A percentile compares a stretch with the other conserved stretches of the same genome.
Conservation (phyloP, 2,797 vertebrate genomes). For the Bradypodion pumilum region DNA sequence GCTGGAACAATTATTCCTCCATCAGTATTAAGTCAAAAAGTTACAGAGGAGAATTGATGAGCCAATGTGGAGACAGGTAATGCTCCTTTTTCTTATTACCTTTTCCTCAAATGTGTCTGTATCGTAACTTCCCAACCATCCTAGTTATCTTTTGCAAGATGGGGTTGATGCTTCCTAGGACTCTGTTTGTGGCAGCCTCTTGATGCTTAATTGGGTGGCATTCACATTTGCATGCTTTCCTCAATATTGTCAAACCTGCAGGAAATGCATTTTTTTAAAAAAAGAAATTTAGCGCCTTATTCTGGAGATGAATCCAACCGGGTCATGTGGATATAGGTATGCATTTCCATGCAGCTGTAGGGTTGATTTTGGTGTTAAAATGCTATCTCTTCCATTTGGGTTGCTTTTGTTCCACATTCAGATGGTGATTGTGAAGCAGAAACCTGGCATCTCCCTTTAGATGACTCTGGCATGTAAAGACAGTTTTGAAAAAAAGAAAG, state of each 20-base stretch:
- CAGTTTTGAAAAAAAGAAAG: background rate
- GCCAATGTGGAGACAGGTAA: conserved; percentile 60
- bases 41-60: conserved; percentile 59
- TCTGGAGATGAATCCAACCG: background rate
- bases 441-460: conserved; percentile 18
- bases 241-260: background rate
- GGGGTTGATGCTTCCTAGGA: conserved; percentile 8
- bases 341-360: background rate
- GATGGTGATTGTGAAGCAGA: background rate
- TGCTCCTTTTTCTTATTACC: conserved; percentile 49
- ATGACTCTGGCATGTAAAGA: background rate
- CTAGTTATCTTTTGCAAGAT: conserved; percentile 29
- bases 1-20: conserved; percentile 67
- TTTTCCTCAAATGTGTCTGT: conserved; percentile 43
- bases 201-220: conserved; percentile 31
- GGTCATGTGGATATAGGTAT: background rate
- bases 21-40: conserved; percentile 70
- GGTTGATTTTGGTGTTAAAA: background rate
- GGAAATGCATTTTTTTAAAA: background rate
- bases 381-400: conserved; percentile 25
- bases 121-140: conserved; percentile 1
- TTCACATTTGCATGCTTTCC: conserved; percentile 35
- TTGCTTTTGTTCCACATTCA: conserved; percentile 20
- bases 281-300: background rate
- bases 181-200: conserved; percentile 19